Conservation (phyloP, 2,888 invertebrate genomes). For the Drepana falcataria region DNA sequence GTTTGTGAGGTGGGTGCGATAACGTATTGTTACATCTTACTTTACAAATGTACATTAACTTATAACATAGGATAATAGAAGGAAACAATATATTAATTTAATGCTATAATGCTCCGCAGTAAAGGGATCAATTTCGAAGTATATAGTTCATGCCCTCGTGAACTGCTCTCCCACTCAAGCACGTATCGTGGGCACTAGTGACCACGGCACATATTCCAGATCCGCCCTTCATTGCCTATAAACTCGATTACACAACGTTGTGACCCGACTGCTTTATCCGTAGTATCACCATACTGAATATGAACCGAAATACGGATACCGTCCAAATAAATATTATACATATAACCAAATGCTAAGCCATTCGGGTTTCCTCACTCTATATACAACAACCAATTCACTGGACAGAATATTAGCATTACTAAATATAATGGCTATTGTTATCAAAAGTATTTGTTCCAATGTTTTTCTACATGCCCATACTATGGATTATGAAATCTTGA, state of each 20-base stretch:
- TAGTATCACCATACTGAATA: no score
- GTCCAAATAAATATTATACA: no score
- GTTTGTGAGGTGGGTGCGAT: background rate
- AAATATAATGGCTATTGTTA: background rate
- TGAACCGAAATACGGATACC: no score
- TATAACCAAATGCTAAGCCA: no score
- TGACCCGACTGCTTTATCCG: constrained; percentile 3
- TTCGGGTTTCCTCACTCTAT: background rate
- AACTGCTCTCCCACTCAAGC: constrained; percentile 40
- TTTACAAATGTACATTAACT: background rate
- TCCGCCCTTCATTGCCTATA: constrained; percentile 11
- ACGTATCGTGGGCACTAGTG: constrained; percentile 33
- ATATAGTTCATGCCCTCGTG: constrained; percentile 13
- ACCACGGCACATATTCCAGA: constrained; percentile 10
- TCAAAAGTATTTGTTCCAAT: background rate
- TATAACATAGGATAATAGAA: background rate
- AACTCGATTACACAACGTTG: background rate
- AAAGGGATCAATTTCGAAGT: constrained; percentile 1
- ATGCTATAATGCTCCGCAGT: background rate
- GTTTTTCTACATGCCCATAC: constrained; percentile 18
- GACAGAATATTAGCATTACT: constrained; percentile 2
- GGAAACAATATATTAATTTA: background rate
- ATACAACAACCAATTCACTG: background rate
- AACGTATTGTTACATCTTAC: background rate
- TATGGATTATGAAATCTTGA: constrained; percentile 22